Evolutionary conservation across 1,140 invertebrate genomes (phyloP).

Genomic region (Tyrophagus putrescentiae): DNA sequence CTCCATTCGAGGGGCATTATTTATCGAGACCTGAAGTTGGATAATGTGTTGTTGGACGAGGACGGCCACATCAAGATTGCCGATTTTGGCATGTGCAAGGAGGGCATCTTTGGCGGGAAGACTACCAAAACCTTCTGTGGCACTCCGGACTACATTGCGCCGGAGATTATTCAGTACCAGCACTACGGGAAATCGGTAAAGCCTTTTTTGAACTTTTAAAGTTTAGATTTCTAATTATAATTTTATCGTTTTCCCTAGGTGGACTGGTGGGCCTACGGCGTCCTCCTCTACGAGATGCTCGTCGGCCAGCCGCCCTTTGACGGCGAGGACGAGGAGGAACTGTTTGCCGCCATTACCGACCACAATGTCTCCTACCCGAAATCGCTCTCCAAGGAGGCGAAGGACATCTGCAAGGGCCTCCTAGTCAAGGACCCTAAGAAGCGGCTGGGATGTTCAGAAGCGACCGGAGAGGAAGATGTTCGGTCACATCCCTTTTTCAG

Average conservation of each 20-base stretch:
- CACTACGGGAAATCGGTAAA: conserved; percentile 29
- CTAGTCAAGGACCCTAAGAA: conserved; percentile 89
- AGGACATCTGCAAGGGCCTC: conserved; percentile 93
- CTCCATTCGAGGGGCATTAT: conserved; percentile 86
- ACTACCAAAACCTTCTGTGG: conserved; percentile 99
- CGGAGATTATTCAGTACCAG: conserved; percentile 49
- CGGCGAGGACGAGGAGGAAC: conserved; percentile 96
- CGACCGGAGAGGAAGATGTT: conserved; percentile 77
- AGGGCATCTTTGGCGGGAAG: conserved; percentile 76
- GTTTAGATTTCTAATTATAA: background rate
- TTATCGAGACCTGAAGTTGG: conserved; percentile 90
- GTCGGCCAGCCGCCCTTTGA: conserved; percentile 97
- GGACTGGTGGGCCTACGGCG: conserved; percentile 99
- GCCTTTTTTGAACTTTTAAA: background rate
- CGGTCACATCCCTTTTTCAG: conserved; percentile 91
- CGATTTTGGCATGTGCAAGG: conserved; percentile 99
- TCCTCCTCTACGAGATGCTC: conserved; percentile 96
- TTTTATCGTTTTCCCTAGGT: conserved; percentile 47
- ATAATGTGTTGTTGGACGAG: conserved; percentile 91
- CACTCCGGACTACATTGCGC: conserved; percentile 88
- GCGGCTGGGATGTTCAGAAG: conserved; percentile 65
- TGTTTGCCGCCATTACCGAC: conserved; percentile 96
- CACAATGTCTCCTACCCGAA: conserved; percentile 98
- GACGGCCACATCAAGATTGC: conserved; percentile 98
- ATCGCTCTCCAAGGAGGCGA: conserved; percentile 79